Evolutionary conservation across 2,888 invertebrate species (phyloP).

Genomic region (Eucera pruinosa): DNA sequence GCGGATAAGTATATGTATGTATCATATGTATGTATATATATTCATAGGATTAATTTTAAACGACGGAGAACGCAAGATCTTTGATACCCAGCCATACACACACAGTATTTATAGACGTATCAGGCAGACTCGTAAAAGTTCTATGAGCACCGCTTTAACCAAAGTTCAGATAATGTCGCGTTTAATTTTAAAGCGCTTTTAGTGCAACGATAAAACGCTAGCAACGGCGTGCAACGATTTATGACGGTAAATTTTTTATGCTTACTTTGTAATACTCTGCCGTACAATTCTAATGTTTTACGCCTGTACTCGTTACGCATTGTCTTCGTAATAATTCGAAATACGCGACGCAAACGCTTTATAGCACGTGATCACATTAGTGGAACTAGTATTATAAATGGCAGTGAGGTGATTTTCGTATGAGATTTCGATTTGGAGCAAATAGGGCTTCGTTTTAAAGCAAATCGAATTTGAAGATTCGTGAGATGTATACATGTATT

Average conservation of each 20-base stretch:
- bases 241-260: conserved; percentile 41
- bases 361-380: conserved; percentile 7
- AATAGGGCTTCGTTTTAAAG: too few relatives aligned
- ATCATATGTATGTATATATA: too few relatives aligned
- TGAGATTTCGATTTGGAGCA: too few relatives aligned
- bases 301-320: not conserved
- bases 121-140: conserved; percentile 62
- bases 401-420: too few relatives aligned
- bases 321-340: conserved; percentile 15
- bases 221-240: conserved; percentile 32
- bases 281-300: conserved; percentile 26
- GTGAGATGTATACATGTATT: too few relatives aligned
- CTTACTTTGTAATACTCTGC: conserved; percentile 17
- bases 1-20: conserved; percentile 27
- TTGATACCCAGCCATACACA: conserved; percentile 63
- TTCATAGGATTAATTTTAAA: conserved; percentile 66
- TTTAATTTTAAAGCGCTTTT: conserved; percentile 66
- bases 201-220: conserved; percentile 52
- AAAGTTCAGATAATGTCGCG: conserved; percentile 56
- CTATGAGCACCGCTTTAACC: conserved; percentile 54
- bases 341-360: not conserved
- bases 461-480: too few relatives aligned
- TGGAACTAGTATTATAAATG: too few relatives aligned
- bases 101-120: conserved; percentile 65
- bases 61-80: conserved; percentile 55